Conservation (phyloP, 2,797 vertebrate species). For the Hoplostethus atlanticus region DNA sequence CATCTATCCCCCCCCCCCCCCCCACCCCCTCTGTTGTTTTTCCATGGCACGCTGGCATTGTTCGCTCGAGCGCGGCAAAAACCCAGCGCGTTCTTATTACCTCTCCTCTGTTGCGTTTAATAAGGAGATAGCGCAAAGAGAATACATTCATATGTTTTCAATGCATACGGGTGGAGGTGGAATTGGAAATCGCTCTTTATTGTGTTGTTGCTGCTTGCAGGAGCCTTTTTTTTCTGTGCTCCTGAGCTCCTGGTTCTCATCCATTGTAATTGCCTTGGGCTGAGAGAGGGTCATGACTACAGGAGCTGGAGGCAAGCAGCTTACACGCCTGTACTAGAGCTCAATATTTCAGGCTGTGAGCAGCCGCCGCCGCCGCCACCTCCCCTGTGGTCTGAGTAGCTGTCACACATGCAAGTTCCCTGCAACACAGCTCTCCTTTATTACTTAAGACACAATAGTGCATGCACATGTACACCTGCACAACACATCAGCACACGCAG, state of each 20-base stretch:
- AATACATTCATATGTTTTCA: slow-evolving; percentile 63
- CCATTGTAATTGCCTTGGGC: slow-evolving; percentile 77
- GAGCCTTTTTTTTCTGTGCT: slow-evolving; percentile 42
- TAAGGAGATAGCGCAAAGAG: slow-evolving; percentile 55
- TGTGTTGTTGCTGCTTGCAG: slow-evolving; percentile 54
- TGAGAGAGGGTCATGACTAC: slow-evolving; percentile 67
- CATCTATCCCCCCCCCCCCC: slow-evolving; percentile 48
- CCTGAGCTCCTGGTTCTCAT: slow-evolving; percentile 58
- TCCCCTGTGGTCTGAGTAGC: slow-evolving; percentile 69
- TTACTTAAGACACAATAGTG: slow-evolving; percentile 54
- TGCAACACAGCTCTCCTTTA: slow-evolving; percentile 61
- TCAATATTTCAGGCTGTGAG: slow-evolving; percentile 76
- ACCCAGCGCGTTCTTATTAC: slow-evolving; percentile 42
- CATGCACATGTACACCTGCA: neutral
- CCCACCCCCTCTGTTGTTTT: slow-evolving; percentile 58
- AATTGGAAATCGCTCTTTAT: slow-evolving; percentile 62
- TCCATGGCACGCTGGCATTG: slow-evolving; percentile 36
- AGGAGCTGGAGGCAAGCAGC: slow-evolving; percentile 64
- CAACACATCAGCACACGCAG: slow-evolving; percentile 19
- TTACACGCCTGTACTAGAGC: slow-evolving; percentile 61
- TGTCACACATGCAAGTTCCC: slow-evolving; percentile 70
- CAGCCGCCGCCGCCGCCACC: slow-evolving; percentile 48
- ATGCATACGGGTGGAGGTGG: slow-evolving; percentile 43
- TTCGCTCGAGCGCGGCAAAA: slow-evolving; percentile 41
- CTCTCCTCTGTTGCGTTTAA: slow-evolving; percentile 42